These are phyloP conservation scores for Damaliscus lunatus DNA, from an alignment of 2,113 vertebrate genomes.

Conservation along the genomic window DNA sequence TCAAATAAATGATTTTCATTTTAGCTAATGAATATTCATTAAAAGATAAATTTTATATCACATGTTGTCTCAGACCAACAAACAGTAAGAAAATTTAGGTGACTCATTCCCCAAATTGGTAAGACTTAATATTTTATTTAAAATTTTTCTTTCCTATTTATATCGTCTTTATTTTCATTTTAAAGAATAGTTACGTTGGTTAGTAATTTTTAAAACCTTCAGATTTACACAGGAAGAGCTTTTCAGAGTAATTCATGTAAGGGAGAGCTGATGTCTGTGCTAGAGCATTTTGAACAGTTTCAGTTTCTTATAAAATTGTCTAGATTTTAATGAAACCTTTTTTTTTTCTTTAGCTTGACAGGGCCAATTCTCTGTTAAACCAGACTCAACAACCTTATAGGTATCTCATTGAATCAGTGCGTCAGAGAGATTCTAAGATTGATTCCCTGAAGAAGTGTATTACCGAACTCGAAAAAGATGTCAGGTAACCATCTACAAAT, in stretches of 20 bases:
- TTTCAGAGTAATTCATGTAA: neutral
- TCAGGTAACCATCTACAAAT: constrained; percentile 83
- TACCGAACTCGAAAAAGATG: constrained; percentile 87
- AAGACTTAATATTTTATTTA: neutral
- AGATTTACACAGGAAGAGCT: neutral
- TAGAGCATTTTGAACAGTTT: neutral
- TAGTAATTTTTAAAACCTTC: neutral
- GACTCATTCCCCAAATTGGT: neutral
- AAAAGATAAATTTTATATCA: neutral
- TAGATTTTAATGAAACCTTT: constrained; percentile 32
- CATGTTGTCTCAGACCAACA: neutral
- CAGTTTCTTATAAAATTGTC: neutral
- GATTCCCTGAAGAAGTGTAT: constrained; percentile 82
- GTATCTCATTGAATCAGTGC: constrained; percentile 93
- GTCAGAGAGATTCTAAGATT: constrained; percentile 92
- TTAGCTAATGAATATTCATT: constrained; percentile 22
- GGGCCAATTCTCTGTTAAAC: constrained; percentile 88
- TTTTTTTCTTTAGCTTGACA: constrained; percentile 84
- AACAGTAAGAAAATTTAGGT: neutral
- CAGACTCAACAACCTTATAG: constrained; percentile 95
- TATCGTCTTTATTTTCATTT: neutral
- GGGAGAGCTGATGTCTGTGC: neutral
- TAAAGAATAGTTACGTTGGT: neutral
- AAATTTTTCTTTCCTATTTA: neutral
- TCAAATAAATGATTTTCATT: neutral